Evolutionary conservation across 2,888 invertebrate species (phyloP), one percentile per base, ranked within the genome.

Genomic region (Oegoconia quadripuncta): DNA sequence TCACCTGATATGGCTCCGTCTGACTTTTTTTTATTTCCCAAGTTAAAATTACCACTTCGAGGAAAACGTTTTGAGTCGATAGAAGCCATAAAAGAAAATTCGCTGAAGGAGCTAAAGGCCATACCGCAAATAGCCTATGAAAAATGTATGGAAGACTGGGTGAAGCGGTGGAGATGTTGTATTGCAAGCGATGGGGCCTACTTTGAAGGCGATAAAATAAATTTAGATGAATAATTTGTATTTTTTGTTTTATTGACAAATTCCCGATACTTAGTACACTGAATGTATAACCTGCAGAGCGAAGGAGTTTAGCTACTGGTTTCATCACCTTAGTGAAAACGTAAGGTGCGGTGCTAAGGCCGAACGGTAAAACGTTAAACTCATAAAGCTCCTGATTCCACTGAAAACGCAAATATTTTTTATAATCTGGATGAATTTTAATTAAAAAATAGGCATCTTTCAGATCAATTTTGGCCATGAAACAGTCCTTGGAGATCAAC

Each of bases 281-380:
- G n/a, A n/a, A n/a, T n/a, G n/a, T n/a, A n/a, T n/a, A n/a, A n/a
- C n/a, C n/a, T n/a, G n/a, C n/a, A n/a, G n/a, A n/a, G n/a, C n/a
- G n/a, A n/a, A n/a, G n/a, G n/a, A n/a, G n/a, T n/a, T n/a, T n/a
- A n/a, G n/a, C n/a, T n/a, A n/a, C n/a, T n/a, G n/a, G n/a, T n/a
- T n/a, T n/a, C n/a, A n/a, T n/a, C n/a, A n/a, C n/a, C 4, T 44
- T 40, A 6, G 37, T 42, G 18, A 45, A 42, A 13, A 42, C 27
- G 15, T 33, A 39, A 2, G 39, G 41, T 3, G 42, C 36, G 5
- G 34, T 39, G 20, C 26, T 41, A 39, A 39, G 13, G 2, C 27
- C 27, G 11, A 27, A 27, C 11, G 42, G 38, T 13, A 37, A 32
- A 5, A 38, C 37, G 13, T 43, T 43, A 17, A 39, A 43, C 15